Base-by-base conservation (phyloP, 2,113 vertebrate species). In the Zosterops japonicus region DNA sequence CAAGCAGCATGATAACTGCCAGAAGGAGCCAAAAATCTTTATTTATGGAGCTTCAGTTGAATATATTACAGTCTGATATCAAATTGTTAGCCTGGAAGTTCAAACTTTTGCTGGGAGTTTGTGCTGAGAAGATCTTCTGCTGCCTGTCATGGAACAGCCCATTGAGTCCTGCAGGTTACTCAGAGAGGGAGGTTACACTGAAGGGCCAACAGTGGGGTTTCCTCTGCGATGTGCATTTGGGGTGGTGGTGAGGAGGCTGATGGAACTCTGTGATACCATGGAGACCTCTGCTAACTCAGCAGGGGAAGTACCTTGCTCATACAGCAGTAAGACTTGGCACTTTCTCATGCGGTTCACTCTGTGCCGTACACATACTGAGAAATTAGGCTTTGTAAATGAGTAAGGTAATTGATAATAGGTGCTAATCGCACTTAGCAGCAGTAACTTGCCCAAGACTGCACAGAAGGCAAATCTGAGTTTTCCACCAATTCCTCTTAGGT, bases 201-300 rank as follows among this genome's bases (percentile, higher is more conserved):
- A 4, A 11, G n/a, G 49, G 36, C 39, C 11, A 6, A 0, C 5
- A 2, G 10, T 2, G 5, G 39, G 47, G 10, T 36, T 93, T 83
- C 72, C 27, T 52, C 27, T 67, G 63, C 0, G 0, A 0, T 16
- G n/a, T 14, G 14, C 1, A 0, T 25, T 87, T 2, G 10, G 28
- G 28, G 27, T 33, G 24, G 21, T 41, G 24, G 15, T 33, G 36
- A 47, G 57, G 57, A 57, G 25, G 53, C 27, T 42, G 64, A 4
- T 47, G 68, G 28, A 67, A 55, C 55, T 72, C 33, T 5, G n/a
- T 0, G 2, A 20, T 60, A 7, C 8, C 19, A 0, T 2, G 12
- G 70, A 72, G 77, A 64, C 46, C 46, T 89, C 25, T 69, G 70
- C 79, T n/a, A 85, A 33, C 0, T 0, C 46, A 49, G 12, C 1